Evolutionary conservation across 2,113 vertebrate genomes (phyloP), one percentile per base, ranked within the genome.

Genomic region (Thalassoma bifasciatum): DNA sequence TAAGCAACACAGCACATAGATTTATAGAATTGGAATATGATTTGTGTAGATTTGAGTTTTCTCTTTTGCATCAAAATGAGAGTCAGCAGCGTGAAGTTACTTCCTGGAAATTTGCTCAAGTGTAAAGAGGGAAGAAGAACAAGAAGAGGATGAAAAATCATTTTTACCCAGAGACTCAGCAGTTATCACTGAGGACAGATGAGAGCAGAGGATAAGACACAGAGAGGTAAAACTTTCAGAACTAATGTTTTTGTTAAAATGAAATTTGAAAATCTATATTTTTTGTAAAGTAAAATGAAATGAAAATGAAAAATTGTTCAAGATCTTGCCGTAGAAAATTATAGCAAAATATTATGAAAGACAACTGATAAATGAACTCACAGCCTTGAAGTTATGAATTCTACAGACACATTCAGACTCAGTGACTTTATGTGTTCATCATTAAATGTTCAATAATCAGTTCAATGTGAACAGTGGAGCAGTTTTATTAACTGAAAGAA

Each of bases 111-210:
- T n/a, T 50, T 50, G 0, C 8, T 40, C 30, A 17, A 30, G 21
- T 21, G 26, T 36, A 40, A 75, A 78, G 40, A 56, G 10, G 23
- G n/a, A 69, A 76, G 44, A 72, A n/a, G 40, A 34, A 59, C 8
- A 77, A 59, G 40, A 72, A 47, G 24, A 77, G 13, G 51, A 79
- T 51, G 57, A n/a, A n/a, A 57, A 67, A 54, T 66, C 47, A 42
- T 59, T 44, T 59, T 26, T 64, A 24, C 38, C 13, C 13, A 46
- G 5, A 76, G 37, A 9, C 16, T 30, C 8, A 17, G 62, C 57
- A 62, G 71, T 66, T 36, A 0, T 47, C 81, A 46, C 38, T 26
- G 61, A 10, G 23, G 30, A 10, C 59, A 62, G 17, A 70, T 47
- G 22, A 54, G 8, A 65, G 53, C 49, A 22, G 30, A 2, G 63